These are phyloP conservation scores for Folsomia candida DNA, from an alignment of 2,888 invertebrate genomes.

Conservation along the genomic window DNA sequence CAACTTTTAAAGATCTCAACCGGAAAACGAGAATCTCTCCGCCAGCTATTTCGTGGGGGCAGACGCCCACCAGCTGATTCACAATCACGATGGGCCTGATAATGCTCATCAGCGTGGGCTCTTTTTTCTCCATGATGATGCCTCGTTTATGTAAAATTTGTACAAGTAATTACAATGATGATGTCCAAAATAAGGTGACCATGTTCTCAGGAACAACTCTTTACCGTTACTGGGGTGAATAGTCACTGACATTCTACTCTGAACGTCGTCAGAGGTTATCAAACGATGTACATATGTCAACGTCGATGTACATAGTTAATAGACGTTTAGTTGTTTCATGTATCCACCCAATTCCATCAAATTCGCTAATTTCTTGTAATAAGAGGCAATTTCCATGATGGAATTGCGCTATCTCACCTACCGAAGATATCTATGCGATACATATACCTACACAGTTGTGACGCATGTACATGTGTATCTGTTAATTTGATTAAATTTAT, in stretches of 20 bases:
- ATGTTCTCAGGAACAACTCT: too few species aligned
- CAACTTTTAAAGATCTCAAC: slow-evolving; percentile 32
- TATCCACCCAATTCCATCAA: not conserved
- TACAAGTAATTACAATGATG: not conserved
- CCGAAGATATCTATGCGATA: too few species aligned
- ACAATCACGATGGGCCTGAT: slow-evolving; percentile 38
- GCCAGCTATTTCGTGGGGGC: slow-evolving; percentile 41
- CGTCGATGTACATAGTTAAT: too few species aligned
- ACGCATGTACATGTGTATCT: too few species aligned
- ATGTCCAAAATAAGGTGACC: not conserved
- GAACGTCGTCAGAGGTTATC: too few species aligned
- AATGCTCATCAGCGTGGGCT: slow-evolving; percentile 27
- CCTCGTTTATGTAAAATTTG: too few species aligned
- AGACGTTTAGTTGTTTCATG: not conserved
- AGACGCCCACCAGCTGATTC: slow-evolving; percentile 46
- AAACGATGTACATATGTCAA: too few species aligned
- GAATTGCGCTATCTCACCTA: too few species aligned
- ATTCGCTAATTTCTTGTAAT: not conserved
- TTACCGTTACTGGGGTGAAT: too few species aligned
- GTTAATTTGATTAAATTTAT: too few species aligned
- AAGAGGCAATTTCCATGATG: not conserved
- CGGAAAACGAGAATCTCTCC: slow-evolving; percentile 40
- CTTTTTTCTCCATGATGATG: not conserved
- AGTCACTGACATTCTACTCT: too few species aligned
- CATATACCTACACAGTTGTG: too few species aligned